Evolutionary conservation across 2,888 invertebrate species (phyloP).

Genomic region (Platycheirus albimanus): DNA sequence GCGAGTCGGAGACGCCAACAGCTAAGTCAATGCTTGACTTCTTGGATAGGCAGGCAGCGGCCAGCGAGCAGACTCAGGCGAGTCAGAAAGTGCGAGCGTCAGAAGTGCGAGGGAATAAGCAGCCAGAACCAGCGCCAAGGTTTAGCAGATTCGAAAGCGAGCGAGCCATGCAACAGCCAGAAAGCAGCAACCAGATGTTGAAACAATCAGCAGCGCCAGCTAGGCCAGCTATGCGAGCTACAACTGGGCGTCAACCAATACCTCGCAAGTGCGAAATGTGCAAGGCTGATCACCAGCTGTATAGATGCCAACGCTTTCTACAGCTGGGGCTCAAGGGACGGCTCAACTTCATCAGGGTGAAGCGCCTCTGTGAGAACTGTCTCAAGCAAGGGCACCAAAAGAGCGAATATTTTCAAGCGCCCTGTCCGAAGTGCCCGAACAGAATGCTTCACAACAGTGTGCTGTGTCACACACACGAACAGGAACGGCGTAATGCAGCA

Average conservation of each 20-base stretch:
- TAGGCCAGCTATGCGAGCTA: neutral
- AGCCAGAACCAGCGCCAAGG: neutral
- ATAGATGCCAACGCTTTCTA: neutral
- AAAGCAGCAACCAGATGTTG: neutral
- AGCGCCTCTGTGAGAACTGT: slow-evolving; percentile 2
- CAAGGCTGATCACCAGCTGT: slow-evolving; percentile 22
- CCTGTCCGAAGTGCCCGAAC: neutral
- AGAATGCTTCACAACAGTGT: slow-evolving; percentile 7
- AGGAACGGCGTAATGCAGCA: neutral
- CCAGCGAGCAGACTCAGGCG: neutral
- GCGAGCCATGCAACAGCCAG: neutral
- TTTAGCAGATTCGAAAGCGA: neutral
- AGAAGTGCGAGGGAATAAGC: neutral
- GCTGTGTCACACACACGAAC: neutral
- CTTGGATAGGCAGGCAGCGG: neutral
- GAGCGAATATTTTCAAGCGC: neutral
- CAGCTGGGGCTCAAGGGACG: neutral
- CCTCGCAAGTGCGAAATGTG: slow-evolving; percentile 38
- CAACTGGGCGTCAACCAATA: neutral
- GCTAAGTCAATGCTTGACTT: slow-evolving; percentile 5
- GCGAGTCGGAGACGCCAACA: neutral
- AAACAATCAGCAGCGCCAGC: neutral
- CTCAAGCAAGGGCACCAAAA: slow-evolving; percentile 4
- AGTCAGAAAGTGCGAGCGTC: neutral
- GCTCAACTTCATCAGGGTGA: neutral